Evolutionary conservation across 2,113 vertebrate genomes (phyloP).

Genomic region (Maccullochella peelii): DNA sequence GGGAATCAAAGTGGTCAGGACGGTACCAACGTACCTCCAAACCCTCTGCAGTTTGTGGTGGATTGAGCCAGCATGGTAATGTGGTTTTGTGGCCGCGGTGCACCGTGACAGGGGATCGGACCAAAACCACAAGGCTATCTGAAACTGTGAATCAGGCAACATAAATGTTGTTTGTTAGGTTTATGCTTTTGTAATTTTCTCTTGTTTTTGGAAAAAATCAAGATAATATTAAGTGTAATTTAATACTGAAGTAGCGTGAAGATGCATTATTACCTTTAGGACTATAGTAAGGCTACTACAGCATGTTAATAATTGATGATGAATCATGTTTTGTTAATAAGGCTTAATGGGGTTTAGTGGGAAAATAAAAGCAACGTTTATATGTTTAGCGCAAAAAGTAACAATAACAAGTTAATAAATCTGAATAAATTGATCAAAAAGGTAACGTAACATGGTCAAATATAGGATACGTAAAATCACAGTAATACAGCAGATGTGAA

Average conservation of each 20-base stretch:
- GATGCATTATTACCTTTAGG: not conserved
- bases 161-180: accelerated
- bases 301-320: not conserved
- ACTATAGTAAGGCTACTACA: not conserved
- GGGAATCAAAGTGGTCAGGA: not conserved
- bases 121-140: conserved; percentile 37
- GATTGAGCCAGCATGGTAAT: conserved; percentile 75
- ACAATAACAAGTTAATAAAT: not conserved
- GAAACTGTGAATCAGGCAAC: conserved; percentile 22
- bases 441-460: not conserved
- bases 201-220: not conserved
- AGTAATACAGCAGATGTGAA: not conserved
- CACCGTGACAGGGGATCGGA: not conserved
- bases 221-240: not conserved
- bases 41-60: conserved; percentile 52
- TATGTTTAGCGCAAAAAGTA: not conserved
- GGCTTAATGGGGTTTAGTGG: not conserved
- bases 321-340: not conserved
- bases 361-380: not conserved
- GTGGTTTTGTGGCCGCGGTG: not conserved
- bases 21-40: conserved; percentile 77
- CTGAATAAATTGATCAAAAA: not conserved
- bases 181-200: not conserved
- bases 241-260: not conserved
- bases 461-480: not conserved